Base-by-base conservation (phyloP, 2,797 vertebrate species). In the Rhinoraja longicauda region DNA sequence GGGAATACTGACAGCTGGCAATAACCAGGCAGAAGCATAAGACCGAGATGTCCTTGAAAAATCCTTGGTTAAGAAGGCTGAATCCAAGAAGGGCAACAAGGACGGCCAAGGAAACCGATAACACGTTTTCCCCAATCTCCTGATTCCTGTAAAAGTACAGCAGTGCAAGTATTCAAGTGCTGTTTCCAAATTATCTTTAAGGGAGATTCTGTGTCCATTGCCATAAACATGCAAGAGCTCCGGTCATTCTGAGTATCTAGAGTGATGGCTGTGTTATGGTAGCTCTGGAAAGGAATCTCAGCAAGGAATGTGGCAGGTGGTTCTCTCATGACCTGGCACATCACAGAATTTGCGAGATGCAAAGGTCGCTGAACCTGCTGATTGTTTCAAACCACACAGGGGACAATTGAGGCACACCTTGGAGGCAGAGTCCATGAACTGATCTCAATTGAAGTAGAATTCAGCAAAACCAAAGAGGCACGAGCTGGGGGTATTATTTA, bases 1-100 rank as follows among this genome's bases (percentile, higher is more conserved):
- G 96, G 53, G 98, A 99, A 95, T 99, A 99, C 95, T 99, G 99
- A 95, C 99, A 99, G 95, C 99, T 98, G 93, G 99, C 98, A 94
- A 99, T 99, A 94, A 99, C 97, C 0, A 99, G 95, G 94, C 99
- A 99, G 96, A 99, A 99, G 95, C 98, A 97, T 59, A 99, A 97
- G 57, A 98, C 96, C 97, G 98, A 98, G 94, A 99, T 96, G 93
- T 99, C 99, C 95, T 97, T 98, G 96, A 98, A 99, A 94, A 98
- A 98, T 93, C 98, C 98, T 39, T 96, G 97, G 94, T 97, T 99
- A 93, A 99, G 95, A 6, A 99, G 98, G 94, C 98, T 94, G 94
- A 99, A 99, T 26, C 99, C 99, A 93, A 99, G 96, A 94, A 99
- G 97, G 77, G 99, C 98, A 93, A 99, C 99, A 39, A 99, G 96